A percentile compares a stretch with the other conserved stretches of the same genome.
These are phyloP conservation scores for Pomatorhinus ruficollis DNA, from an alignment of 2,113 vertebrate species.

Conservation along the genomic window DNA sequence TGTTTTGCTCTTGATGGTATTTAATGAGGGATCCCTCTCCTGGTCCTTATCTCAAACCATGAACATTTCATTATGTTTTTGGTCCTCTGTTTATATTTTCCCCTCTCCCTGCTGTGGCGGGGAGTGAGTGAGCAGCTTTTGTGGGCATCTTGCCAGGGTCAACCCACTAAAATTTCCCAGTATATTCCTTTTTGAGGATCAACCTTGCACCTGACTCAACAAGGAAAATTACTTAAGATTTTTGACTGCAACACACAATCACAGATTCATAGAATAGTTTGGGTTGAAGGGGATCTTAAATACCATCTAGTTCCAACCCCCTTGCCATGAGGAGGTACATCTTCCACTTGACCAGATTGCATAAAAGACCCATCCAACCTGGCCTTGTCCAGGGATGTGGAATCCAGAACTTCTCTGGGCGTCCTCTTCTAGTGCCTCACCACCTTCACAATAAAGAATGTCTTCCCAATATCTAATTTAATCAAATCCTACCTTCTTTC, in stretches of 20 bases:
- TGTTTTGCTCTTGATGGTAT: neutral
- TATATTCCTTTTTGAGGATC: neutral
- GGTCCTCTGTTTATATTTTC: neutral
- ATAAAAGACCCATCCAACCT: neutral
- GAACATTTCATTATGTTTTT: neutral
- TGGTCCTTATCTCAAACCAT: neutral
- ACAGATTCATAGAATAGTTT: neutral
- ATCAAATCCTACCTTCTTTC: neutral
- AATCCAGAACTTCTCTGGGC: neutral
- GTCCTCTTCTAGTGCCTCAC: neutral
- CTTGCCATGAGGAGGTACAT: too few species aligned
- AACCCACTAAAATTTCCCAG: neutral
- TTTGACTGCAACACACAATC: neutral
- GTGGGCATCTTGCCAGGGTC: neutral
- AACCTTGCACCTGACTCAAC: neutral
- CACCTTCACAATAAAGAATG: neutral
- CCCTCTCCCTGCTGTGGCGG: neutral
- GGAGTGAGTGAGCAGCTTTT: neutral
- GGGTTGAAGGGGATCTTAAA: neutral
- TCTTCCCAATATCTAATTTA: neutral
- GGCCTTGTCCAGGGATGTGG: neutral
- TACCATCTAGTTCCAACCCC: neutral
- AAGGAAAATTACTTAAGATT: neutral
- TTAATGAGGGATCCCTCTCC: neutral
- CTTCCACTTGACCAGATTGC: neutral